A percentile compares a stretch with the other conserved stretches of the same genome.
These are phyloP conservation scores for Pomatorhinus ruficollis DNA, from an alignment of 2,113 vertebrate species.

Conservation along the genomic window DNA sequence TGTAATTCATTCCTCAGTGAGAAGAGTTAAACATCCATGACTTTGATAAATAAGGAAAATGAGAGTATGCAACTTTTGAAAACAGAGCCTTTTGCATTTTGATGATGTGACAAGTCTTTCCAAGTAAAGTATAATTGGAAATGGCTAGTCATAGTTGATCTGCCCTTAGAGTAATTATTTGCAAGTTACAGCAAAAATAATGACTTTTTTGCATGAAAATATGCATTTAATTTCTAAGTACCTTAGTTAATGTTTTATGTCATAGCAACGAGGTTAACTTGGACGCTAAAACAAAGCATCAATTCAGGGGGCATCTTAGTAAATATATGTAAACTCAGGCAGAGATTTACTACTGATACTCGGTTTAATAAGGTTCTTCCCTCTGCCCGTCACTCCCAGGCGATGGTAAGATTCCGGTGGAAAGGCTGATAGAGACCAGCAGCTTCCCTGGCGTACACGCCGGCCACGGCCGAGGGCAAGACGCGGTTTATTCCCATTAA, in stretches of 20 bases:
- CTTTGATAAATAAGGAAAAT: background rate
- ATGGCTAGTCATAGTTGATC: accelerated
- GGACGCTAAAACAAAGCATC: accelerated
- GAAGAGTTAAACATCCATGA: background rate
- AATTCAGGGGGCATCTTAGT: accelerated
- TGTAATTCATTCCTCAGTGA: background rate
- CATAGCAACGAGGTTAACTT: background rate
- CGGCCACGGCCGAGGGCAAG: accelerated
- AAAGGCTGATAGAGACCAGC: too few species aligned
- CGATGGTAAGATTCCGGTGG: background rate
- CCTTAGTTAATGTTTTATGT: background rate
- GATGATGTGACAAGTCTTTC: background rate
- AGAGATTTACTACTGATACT: accelerated
- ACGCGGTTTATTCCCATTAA: accelerated
- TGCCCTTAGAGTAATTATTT: background rate
- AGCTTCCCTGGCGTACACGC: accelerated
- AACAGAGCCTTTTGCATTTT: accelerated
- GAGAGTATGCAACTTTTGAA: accelerated
- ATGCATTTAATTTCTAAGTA: background rate
- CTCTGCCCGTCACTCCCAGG: background rate
- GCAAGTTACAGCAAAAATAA: background rate
- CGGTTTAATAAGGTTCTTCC: background rate
- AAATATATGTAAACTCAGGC: accelerated
- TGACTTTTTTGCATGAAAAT: accelerated
- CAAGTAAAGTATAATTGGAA: background rate